Evolutionary conservation across 2,888 invertebrate genomes (phyloP).

Genomic region (Oegoconia quadripuncta): DNA sequence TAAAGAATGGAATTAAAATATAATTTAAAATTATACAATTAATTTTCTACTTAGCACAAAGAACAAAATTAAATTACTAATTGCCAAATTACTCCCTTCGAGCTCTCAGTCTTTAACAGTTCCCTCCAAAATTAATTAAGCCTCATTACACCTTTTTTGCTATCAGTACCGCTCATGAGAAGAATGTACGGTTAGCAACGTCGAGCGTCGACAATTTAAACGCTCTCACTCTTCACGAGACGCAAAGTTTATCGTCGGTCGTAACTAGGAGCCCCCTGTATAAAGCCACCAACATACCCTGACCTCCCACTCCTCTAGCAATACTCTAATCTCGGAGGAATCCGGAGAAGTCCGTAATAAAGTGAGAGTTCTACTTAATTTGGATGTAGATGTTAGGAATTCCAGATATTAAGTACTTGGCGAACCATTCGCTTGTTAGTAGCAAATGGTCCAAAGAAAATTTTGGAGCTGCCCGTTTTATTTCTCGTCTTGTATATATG

Average conservation of each 20-base stretch:
- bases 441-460: conserved; percentile 56
- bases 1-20: too few relatives aligned
- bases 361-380: conserved; percentile 27
- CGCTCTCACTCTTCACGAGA: conserved; percentile 67
- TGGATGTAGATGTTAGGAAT: conserved; percentile 58
- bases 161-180: conserved; percentile 47
- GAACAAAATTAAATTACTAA: too few relatives aligned
- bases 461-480: conserved; percentile 33
- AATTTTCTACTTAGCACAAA: too few relatives aligned
- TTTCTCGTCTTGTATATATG: too few relatives aligned
- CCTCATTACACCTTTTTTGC: conserved; percentile 31
- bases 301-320: conserved; percentile 26
- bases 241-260: conserved; percentile 71
- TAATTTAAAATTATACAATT: too few relatives aligned
- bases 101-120: not conserved
- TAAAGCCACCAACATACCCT: conserved; percentile 42
- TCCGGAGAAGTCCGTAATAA: conserved; percentile 11
- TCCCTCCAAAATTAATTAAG: conserved; percentile 7
- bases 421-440: conserved; percentile 62
- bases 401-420: conserved; percentile 68
- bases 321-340: conserved; percentile 12
- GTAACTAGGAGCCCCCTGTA: conserved; percentile 60
- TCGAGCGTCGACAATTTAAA: conserved; percentile 70
- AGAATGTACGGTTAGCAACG: conserved; percentile 70
- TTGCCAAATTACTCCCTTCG: not conserved